Conservation (phyloP, 1,140 invertebrate genomes). For the Procambarus virginalis region DNA sequence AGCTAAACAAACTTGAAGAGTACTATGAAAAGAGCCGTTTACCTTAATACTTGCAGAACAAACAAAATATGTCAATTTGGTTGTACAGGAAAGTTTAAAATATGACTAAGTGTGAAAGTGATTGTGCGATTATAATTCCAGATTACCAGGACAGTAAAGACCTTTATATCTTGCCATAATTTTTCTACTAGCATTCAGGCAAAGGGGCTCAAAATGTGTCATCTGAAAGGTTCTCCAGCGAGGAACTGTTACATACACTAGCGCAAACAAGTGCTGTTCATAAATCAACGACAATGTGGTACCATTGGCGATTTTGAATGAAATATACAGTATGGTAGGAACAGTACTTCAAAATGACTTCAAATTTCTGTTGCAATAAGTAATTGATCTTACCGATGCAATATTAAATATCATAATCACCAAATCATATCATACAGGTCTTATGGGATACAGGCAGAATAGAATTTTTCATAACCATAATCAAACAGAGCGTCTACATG, state of each 20-base stretch:
- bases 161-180: background rate
- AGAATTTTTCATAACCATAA: constrained; percentile 50
- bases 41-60: constrained; percentile 40
- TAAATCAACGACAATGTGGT: constrained; percentile 52
- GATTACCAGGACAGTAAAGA: background rate
- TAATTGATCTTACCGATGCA: constrained; percentile 28
- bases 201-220: constrained; percentile 45
- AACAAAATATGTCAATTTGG: constrained; percentile 15
- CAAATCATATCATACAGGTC: constrained; percentile 57
- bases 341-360: constrained; percentile 21
- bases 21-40: constrained; percentile 48
- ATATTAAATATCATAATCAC: constrained; percentile 44
- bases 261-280: constrained; percentile 58
- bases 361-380: constrained; percentile 21
- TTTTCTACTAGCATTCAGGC: constrained; percentile 42
- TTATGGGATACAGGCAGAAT: constrained; percentile 58
- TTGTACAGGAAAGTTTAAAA: constrained; percentile 6
- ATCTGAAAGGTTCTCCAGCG: constrained; percentile 58
- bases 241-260: constrained; percentile 64
- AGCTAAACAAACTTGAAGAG: constrained; percentile 60
- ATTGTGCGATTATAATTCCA: background rate
- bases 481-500: constrained; percentile 59
- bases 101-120: constrained; percentile 4
- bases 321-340: background rate
- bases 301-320: constrained; percentile 59